Conservation (phyloP, 2,797 vertebrate species). For the Schizopygopsis malacanthus region DNA sequence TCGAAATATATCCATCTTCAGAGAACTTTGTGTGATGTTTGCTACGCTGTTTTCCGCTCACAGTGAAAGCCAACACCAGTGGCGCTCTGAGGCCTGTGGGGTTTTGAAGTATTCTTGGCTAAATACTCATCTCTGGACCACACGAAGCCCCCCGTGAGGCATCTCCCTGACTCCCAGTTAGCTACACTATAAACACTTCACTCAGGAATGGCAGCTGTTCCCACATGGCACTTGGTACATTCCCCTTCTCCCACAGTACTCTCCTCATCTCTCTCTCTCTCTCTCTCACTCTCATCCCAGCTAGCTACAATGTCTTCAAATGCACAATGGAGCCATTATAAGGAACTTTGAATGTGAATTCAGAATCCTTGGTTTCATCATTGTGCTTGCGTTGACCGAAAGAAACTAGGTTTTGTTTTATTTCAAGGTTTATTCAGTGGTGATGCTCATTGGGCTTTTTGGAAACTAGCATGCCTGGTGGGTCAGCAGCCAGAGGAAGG, state of each 20-base stretch:
- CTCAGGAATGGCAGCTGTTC: conserved; percentile 64
- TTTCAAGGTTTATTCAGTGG: background rate
- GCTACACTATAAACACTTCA: conserved; percentile 59
- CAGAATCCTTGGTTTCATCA: conserved; percentile 3
- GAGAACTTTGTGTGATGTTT: conserved; percentile 23
- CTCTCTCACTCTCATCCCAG: background rate
- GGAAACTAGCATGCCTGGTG: conserved; percentile 50
- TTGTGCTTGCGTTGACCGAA: background rate
- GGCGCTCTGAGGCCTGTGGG: conserved; percentile 30
- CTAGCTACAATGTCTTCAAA: background rate
- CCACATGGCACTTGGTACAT: conserved; percentile 44
- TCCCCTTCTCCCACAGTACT: conserved; percentile 8
- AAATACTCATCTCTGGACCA: conserved; percentile 47
- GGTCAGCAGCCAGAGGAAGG: conserved; percentile 49
- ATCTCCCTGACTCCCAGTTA: conserved; percentile 50
- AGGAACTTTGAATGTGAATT: background rate
- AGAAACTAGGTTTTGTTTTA: background rate
- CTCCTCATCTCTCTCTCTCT: conserved; percentile 1
- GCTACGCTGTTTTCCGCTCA: conserved; percentile 26
- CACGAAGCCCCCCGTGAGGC: conserved; percentile 27
- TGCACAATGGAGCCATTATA: conserved; percentile 17
- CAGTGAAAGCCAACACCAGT: conserved; percentile 46
- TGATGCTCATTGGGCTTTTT: conserved; percentile 27
- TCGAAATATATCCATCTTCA: background rate
- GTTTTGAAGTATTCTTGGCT: conserved; percentile 53